Conservation (phyloP, 2,113 vertebrate genomes). For the Petroica traversi region DNA sequence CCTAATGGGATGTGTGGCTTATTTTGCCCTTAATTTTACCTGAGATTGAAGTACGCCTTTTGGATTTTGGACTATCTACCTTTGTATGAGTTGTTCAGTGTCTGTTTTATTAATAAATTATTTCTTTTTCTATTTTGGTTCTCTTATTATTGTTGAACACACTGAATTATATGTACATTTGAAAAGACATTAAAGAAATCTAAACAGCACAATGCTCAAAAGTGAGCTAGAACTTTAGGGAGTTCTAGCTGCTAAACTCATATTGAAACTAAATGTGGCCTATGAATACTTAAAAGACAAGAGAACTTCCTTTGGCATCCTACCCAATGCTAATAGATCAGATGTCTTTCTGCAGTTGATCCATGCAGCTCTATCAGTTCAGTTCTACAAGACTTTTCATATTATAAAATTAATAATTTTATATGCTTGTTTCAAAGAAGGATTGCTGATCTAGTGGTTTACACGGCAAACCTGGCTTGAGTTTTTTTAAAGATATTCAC, state of each 20-base stretch:
- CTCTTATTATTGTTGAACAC: neutral
- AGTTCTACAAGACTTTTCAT: neutral
- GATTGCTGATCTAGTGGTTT: neutral
- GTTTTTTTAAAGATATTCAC: neutral
- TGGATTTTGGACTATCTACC: neutral
- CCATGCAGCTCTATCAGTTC: neutral
- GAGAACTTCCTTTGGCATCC: neutral
- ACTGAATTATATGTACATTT: neutral
- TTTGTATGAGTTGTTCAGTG: neutral
- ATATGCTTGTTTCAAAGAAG: neutral
- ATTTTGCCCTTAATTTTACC: neutral
- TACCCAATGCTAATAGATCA: neutral
- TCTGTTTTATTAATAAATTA: conserved; percentile 47
- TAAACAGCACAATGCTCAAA: neutral
- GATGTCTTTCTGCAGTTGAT: neutral
- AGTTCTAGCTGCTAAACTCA: neutral
- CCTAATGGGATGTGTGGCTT: neutral
- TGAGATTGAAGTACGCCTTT: neutral
- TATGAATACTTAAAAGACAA: conserved; percentile 9
- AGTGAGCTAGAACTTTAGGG: neutral
- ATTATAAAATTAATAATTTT: neutral
- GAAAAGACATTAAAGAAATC: neutral
- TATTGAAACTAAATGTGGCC: neutral
- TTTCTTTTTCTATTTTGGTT: conserved; percentile 16
- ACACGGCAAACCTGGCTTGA: neutral